Evolutionary conservation across 2,113 vertebrate genomes (phyloP).

Genomic region (Dendropsophus ebraccatus): DNA sequence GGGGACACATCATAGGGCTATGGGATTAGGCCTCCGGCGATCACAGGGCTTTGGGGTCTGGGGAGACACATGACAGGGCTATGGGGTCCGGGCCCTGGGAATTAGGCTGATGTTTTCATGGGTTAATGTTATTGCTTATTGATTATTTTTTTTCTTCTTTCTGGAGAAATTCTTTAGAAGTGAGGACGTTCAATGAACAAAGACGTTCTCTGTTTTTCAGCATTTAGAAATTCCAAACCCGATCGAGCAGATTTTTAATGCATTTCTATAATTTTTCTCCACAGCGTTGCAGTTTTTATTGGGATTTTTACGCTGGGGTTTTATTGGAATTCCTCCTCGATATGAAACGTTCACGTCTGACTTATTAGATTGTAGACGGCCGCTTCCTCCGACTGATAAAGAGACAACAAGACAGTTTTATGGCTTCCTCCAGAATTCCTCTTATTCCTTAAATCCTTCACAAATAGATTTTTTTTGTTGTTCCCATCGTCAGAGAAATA

Average conservation of each 20-base stretch:
- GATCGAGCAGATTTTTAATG: not conserved
- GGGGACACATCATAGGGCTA: no score
- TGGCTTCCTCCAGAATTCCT: not conserved
- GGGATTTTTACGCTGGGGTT: not conserved
- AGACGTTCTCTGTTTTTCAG: not conserved
- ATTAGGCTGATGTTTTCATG: no score
- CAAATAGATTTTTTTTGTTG: not conserved
- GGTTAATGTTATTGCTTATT: no score
- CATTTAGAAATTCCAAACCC: not conserved
- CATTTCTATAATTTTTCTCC: not conserved
- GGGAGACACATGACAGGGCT: no score
- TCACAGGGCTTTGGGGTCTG: no score
- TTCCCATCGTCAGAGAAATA: not conserved
- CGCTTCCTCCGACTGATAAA: not conserved
- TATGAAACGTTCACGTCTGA: not conserved
- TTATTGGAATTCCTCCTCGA: not conserved
- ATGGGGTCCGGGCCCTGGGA: no score
- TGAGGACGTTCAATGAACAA: not conserved
- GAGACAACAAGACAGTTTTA: not conserved
- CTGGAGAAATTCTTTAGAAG: not conserved
- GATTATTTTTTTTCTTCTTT: not conserved
- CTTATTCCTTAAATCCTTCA: not conserved
- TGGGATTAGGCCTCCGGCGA: no score
- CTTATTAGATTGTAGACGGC: not conserved
- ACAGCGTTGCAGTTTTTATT: not conserved